phyloP scores from a whole-genome alignment of 2,888 invertebrate genomes.

The Noctua comes region DNA sequence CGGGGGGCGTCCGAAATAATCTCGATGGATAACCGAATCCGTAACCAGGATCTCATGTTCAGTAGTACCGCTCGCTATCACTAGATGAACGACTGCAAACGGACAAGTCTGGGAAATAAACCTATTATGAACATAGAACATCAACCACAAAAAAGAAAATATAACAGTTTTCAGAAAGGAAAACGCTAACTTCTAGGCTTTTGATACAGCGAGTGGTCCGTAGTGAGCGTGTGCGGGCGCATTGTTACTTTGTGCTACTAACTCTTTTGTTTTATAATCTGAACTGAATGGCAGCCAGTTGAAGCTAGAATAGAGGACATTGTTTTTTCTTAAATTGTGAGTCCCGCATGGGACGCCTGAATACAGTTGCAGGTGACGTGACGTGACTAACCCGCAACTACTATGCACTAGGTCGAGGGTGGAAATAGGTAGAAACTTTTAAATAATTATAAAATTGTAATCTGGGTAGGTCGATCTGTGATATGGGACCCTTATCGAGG shows the following conservation, averaged over 20 bases:
- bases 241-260: constrained; percentile 26
- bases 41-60: neutral
- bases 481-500: neutral
- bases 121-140: neutral
- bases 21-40: neutral
- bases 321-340: constrained; percentile 4
- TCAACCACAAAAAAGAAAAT: neutral
- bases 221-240: constrained; percentile 1
- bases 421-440: neutral
- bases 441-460: neutral
- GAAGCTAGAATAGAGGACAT: neutral
- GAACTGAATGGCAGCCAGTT: neutral
- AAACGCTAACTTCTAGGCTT: neutral
- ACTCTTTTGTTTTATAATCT: constrained; percentile 24
- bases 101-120: neutral
- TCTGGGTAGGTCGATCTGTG: neutral
- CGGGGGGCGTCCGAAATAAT: neutral
- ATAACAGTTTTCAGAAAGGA: neutral
- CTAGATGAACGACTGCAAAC: neutral
- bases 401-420: neutral
- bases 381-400: no score
- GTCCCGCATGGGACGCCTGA: neutral
- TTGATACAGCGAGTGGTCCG: neutral
- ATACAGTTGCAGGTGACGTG: no score
- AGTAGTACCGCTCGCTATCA: neutral